Evolutionary conservation across 1,140 invertebrate genomes (phyloP).

Genomic region (Lutraria rhynchaena): DNA sequence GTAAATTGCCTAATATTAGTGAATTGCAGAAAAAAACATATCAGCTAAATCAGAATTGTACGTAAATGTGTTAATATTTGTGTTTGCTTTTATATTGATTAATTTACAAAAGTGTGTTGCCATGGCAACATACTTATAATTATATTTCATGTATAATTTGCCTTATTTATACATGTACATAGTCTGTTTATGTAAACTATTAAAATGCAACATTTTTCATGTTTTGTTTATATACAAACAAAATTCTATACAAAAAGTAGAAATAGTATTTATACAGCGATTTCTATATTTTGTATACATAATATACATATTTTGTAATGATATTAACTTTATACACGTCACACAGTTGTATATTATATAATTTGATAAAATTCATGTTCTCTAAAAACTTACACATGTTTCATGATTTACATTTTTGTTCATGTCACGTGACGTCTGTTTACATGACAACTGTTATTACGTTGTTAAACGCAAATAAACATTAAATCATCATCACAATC

Average conservation of each 20-base stretch:
- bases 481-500: slow-evolving; percentile 30
- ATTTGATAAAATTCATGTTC: slow-evolving; percentile 30
- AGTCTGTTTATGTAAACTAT: no score
- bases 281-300: slow-evolving; percentile 34
- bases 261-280: slow-evolving; percentile 31
- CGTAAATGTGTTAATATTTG: no score
- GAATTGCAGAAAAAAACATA: no score
- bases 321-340: slow-evolving; percentile 29
- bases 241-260: slow-evolving; percentile 9
- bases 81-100: no score
- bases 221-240: slow-evolving; percentile 11
- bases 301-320: slow-evolving; percentile 34
- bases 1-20: no score
- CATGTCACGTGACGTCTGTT: not conserved
- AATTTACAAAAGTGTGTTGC: no score
- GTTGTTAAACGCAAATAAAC: slow-evolving; percentile 54
- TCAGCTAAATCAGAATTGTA: no score
- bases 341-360: slow-evolving; percentile 8
- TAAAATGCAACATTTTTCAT: not conserved
- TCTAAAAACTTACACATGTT: slow-evolving; percentile 27
- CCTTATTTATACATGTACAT: no score
- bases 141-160: no score
- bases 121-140: no score
- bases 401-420: slow-evolving; percentile 4
- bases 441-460: slow-evolving; percentile 45